Base-by-base conservation (phyloP, 1,140 invertebrate genomes). In the Neoseiulus cucumeris region DNA sequence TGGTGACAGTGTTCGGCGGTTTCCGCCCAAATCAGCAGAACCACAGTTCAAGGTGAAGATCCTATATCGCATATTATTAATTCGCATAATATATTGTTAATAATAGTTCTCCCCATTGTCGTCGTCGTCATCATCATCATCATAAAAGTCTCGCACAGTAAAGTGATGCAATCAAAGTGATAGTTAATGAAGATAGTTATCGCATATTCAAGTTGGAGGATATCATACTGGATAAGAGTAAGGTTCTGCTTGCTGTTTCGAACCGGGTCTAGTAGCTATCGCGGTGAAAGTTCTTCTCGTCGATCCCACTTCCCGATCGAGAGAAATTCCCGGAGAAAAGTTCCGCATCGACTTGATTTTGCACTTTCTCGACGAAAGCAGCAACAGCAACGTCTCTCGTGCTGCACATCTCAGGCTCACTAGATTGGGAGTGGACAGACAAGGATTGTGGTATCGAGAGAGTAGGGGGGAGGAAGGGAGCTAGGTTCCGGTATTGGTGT, bases 61-160 rank as follows among this genome's bases (percentile, higher is more conserved):
- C 51, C 51, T 59, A 59, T 59, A 59, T 59, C 51, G 51, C 22
- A 29, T 59, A 29, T 18, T 59, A 33, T 59, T 39, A 39, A 39
- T 39, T 39, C 33, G 33, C 33, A 39, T 39, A 39, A 39, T 39
- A 39, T 39, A 39, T 39, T 39, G 33, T 6, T 39, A 39, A 39
- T 39, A 39, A 59, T 59, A 59, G 4, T 28, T 44, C n/a, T 12
- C n/a, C 12, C 42, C 42, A 12, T 44, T 5, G 22, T 59, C n/a
- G 2, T 59, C 4, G 22, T 59, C 14, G 17, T 33, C 14, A 33
- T 17, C 17, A 5, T 25, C 12, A 59, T 59, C 5, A 9, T 59
- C 33, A 39, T 20, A 29, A 59, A 29, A 25, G 2, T 33, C 14
- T 59, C 22, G 33, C 33, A 2, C 33, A 25, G 22, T 59, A 47